Percentiles rank a stretch among this genome's conserved stretches.
Conservation (phyloP, 2,797 vertebrate genomes). For the Esox masquinongy region DNA sequence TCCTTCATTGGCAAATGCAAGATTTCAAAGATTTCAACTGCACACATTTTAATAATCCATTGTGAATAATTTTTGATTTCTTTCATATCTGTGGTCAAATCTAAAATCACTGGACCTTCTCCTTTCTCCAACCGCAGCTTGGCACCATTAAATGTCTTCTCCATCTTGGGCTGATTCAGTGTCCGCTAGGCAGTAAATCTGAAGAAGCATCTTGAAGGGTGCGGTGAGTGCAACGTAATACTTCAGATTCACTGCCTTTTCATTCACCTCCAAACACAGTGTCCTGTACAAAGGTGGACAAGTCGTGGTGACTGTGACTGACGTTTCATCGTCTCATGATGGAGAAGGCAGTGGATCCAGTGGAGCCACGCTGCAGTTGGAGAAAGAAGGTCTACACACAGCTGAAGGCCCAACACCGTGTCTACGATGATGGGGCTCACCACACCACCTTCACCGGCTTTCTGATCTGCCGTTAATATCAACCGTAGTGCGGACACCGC, state of each 20-base stretch:
- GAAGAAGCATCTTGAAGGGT: no score
- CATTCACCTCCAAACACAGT: background rate
- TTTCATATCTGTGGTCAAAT: no score
- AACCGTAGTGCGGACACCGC: no score
- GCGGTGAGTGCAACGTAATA: no score
- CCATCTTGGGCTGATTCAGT: no score
- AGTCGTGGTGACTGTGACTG: no score
- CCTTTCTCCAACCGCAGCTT: background rate
- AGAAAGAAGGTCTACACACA: background rate
- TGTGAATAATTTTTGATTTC: no score
- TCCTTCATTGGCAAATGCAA: background rate
- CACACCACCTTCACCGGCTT: constrained; percentile 18
- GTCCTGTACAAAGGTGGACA: background rate
- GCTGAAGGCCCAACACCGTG: background rate
- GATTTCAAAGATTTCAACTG: background rate
- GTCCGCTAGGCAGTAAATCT: no score
- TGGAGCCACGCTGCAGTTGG: background rate
- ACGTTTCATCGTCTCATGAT: no score
- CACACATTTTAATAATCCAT: no score
- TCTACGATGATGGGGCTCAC: background rate
- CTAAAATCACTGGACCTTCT: background rate
- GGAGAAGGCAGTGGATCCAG: background rate
- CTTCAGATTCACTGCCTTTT: no score
- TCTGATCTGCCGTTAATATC: background rate
- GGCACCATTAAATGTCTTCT: background rate